Conservation (phyloP, 2,797 vertebrate species). For the Argentina silus region DNA sequence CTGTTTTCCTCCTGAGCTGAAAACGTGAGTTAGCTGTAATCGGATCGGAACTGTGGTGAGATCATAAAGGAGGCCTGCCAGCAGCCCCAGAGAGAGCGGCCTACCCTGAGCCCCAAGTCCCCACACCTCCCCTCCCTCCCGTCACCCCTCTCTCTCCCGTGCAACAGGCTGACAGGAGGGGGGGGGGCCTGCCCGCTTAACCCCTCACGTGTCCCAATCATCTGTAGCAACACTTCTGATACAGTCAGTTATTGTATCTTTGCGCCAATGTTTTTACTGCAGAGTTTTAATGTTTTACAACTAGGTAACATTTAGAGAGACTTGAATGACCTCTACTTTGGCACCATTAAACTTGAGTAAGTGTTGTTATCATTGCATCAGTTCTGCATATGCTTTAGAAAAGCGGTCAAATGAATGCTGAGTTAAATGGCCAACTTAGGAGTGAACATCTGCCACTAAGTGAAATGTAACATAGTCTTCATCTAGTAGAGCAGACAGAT, state of each 20-base stretch:
- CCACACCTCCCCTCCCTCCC: constrained; percentile 17
- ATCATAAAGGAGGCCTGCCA: constrained; percentile 70
- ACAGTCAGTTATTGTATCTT: background rate
- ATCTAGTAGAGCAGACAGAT: background rate
- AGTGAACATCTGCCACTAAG: background rate
- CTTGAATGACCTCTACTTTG: background rate
- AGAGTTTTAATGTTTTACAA: background rate
- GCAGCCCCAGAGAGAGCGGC: constrained; percentile 54
- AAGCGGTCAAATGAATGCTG: background rate
- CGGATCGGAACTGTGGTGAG: constrained; percentile 71
- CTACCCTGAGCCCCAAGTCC: constrained; percentile 54
- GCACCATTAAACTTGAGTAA: background rate
- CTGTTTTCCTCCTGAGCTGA: constrained; percentile 57
- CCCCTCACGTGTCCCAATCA: constrained; percentile 29
- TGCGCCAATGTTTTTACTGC: background rate
- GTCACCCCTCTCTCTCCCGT: constrained; percentile 35
- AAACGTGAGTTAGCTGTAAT: constrained; percentile 75
- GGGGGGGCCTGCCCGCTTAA: constrained; percentile 33
- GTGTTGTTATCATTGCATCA: background rate
- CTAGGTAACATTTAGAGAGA: background rate
- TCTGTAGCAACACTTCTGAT: constrained; percentile 6
- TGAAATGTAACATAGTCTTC: background rate
- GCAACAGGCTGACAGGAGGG: background rate
- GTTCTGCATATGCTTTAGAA: background rate
- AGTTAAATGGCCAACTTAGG: background rate